phyloP scores from a whole-genome alignment of 2,797 vertebrate species.

The Helarctos malayanus region DNA sequence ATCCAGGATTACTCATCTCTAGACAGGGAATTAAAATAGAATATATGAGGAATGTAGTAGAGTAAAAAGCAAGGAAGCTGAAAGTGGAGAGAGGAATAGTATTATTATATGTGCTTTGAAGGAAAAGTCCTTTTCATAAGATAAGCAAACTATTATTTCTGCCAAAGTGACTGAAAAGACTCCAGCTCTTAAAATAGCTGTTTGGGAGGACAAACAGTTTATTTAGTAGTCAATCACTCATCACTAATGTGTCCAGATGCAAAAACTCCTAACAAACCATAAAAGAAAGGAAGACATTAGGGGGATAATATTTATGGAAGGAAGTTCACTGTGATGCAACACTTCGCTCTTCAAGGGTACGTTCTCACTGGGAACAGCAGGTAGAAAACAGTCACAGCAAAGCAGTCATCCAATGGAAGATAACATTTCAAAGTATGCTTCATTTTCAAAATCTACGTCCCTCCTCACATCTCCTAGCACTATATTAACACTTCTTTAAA shows the following conservation, averaged over 20 bases:
- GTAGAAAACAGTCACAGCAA: constrained; percentile 5
- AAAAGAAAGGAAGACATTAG: constrained; percentile 21
- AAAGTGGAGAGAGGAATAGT: neutral
- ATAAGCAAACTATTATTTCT: constrained; percentile 65
- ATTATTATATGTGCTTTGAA: neutral
- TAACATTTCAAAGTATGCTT: neutral
- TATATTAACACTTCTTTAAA: neutral
- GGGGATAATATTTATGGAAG: neutral
- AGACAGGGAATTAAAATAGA: constrained; percentile 23
- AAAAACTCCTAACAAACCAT: constrained; percentile 57
- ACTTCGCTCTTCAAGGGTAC: neutral
- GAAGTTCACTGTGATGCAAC: neutral
- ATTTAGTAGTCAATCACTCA: constrained; percentile 52
- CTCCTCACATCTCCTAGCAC: neutral
- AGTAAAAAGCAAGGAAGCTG: constrained; percentile 5
- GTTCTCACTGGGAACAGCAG: constrained; percentile 5
- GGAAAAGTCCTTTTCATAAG: constrained; percentile 50
- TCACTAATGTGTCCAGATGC: constrained; percentile 18
- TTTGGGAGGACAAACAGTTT: constrained; percentile 56
- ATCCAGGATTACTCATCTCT: neutral
- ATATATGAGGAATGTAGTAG: neutral
- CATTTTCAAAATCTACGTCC: constrained; percentile 11
- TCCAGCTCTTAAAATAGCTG: constrained; percentile 61
- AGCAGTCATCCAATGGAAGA: neutral
- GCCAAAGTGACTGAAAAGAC: constrained; percentile 55